These are phyloP conservation scores for Gambusia holbrooki DNA, from an alignment of 2,113 vertebrate species.

Conservation along the genomic window DNA sequence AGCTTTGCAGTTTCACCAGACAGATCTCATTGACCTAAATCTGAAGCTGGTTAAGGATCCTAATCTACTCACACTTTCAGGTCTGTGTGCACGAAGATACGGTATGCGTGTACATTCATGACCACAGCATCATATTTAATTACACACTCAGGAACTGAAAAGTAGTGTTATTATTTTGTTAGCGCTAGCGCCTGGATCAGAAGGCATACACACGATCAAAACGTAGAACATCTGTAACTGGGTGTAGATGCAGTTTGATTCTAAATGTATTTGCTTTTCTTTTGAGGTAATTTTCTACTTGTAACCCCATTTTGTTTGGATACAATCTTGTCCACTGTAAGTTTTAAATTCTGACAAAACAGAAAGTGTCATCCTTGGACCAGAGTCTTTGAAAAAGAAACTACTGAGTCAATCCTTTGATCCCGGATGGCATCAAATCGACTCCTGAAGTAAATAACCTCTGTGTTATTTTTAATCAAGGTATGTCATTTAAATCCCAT, in stretches of 20 bases:
- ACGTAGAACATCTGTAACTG: not conserved
- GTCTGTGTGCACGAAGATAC: conserved; percentile 19
- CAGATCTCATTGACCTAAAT: conserved; percentile 82
- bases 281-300: not conserved
- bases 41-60: conserved; percentile 72
- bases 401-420: too few species aligned
- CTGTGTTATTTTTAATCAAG: too few species aligned
- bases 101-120: not conserved
- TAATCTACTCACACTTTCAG: conserved; percentile 71
- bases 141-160: not conserved
- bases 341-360: too few species aligned
- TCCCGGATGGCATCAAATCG: too few species aligned
- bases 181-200: not conserved
- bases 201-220: not conserved
- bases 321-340: too few species aligned
- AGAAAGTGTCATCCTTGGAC: too few species aligned
- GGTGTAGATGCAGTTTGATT: not conserved
- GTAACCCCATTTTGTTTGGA: not conserved
- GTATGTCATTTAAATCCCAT: too few species aligned
- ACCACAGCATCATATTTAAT: not conserved
- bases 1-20: conserved; percentile 76
- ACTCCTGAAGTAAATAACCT: too few species aligned
- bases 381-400: too few species aligned
- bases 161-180: not conserved
- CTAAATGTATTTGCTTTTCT: not conserved